Percentiles rank a stretch among this genome's conserved stretches.
Conservation (phyloP, 2,113 vertebrate species). For the Pholis gunnellus region DNA sequence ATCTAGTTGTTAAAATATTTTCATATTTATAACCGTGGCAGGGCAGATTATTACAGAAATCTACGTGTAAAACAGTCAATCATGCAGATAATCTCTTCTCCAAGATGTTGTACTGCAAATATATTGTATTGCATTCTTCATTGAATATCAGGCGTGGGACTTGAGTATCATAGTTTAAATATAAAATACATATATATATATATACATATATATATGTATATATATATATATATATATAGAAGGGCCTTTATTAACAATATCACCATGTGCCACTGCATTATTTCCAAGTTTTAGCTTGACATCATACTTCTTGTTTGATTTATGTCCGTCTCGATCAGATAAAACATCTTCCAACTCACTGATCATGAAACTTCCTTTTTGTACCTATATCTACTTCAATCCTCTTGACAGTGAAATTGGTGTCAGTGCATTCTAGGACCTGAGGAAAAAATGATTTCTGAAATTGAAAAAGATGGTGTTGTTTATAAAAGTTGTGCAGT, state of each 20-base stretch:
- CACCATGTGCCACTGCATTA: conserved; percentile 9
- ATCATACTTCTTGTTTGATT: neutral
- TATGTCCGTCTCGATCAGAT: neutral
- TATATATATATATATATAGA: neutral
- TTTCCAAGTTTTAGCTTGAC: neutral
- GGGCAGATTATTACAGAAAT: neutral
- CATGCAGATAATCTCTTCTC: neutral
- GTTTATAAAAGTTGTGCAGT: conserved; percentile 7
- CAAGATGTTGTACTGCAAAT: neutral
- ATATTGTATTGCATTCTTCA: neutral
- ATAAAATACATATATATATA: neutral
- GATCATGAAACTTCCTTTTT: conserved; percentile 14
- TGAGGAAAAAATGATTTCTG: conserved; percentile 37
- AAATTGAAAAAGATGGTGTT: conserved; percentile 30
- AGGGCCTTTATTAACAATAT: neutral
- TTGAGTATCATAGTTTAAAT: neutral
- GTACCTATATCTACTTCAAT: conserved; percentile 41
- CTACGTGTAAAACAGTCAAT: neutral
- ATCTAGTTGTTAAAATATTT: conserved; percentile 3
- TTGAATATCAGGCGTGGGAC: neutral
- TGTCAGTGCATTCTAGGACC: conserved; percentile 39
- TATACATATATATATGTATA: neutral
- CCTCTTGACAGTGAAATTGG: conserved; percentile 46
- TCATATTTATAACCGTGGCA: conserved; percentile 2
- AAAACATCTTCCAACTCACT: neutral